Evolutionary conservation across 2,797 vertebrate species (phyloP).

Genomic region (Channa striata): DNA sequence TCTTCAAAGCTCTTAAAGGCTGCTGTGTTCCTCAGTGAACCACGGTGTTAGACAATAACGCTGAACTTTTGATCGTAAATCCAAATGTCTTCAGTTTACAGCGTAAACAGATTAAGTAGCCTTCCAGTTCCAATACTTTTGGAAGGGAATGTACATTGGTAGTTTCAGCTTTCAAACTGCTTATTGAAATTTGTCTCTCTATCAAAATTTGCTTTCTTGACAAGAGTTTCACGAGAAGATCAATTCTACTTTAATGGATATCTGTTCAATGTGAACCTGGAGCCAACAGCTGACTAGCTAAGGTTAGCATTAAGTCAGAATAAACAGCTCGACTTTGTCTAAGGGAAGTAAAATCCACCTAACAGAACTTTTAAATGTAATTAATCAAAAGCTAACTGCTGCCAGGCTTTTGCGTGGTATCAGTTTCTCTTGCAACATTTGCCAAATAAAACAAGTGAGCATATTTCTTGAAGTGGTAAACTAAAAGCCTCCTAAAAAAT

Average conservation of each 20-base stretch:
- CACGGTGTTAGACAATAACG: no score
- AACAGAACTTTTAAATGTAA: neutral
- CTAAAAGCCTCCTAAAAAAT: neutral
- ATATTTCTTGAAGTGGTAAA: neutral
- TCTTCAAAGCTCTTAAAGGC: no score
- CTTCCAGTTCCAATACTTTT: no score
- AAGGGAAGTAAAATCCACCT: neutral
- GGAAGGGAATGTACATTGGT: no score
- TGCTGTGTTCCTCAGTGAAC: no score
- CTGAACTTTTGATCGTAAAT: no score
- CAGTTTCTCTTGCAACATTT: neutral
- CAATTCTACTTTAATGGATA: no score
- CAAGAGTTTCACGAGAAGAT: neutral
- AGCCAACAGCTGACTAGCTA: neutral
- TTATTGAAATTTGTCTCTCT: no score
- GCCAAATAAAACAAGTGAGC: neutral
- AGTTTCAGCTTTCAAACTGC: neutral
- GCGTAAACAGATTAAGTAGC: no score
- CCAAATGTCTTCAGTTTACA: no score
- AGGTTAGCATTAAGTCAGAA: neutral
- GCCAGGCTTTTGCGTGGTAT: neutral
- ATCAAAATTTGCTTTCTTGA: neutral
- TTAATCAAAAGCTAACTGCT: neutral
- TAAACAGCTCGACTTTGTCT: neutral
- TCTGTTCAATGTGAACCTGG: neutral